Percentiles rank a stretch among this genome's conserved stretches.
Conservation (phyloP, 2,113 vertebrate genomes). For the Amphiprion ocellaris region DNA sequence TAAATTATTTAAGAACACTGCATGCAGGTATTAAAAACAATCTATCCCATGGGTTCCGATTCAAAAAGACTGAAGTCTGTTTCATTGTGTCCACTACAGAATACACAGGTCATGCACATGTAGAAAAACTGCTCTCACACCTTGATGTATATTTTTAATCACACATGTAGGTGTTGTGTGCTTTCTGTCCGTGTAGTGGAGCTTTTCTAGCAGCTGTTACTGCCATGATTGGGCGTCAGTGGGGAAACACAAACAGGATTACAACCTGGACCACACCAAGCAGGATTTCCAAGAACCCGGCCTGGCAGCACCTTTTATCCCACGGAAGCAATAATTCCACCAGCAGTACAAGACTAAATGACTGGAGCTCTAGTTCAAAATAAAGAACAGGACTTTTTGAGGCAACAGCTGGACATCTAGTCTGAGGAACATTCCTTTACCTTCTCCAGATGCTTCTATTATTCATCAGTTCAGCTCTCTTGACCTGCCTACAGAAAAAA, state of each 20-base stretch:
- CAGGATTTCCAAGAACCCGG: slow-evolving; percentile 44
- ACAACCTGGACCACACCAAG: slow-evolving; percentile 1
- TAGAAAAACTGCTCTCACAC: no score
- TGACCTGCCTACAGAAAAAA: slow-evolving; percentile 26
- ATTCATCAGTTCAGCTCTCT: slow-evolving; percentile 45
- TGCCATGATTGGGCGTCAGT: slow-evolving; percentile 10
- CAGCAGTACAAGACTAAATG: background rate
- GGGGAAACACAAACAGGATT: slow-evolving; percentile 59
- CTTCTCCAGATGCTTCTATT: slow-evolving; percentile 38
- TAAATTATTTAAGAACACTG: background rate
- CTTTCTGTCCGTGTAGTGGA: background rate
- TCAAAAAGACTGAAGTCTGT: no score
- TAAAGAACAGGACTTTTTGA: no score
- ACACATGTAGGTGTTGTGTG: background rate
- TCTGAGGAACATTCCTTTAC: background rate
- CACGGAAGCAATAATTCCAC: slow-evolving; percentile 40
- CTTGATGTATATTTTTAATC: background rate
- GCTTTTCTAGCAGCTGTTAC: background rate
- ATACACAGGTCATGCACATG: background rate
- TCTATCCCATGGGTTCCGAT: no score
- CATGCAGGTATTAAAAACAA: no score
- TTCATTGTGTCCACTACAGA: background rate
- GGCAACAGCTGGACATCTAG: background rate
- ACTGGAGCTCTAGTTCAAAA: background rate
- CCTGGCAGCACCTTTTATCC: slow-evolving; percentile 23